Percentiles rank a stretch among this genome's conserved stretches.
Conservation (phyloP, 2,888 invertebrate genomes). For the Chalcosyrphus nemorum region DNA sequence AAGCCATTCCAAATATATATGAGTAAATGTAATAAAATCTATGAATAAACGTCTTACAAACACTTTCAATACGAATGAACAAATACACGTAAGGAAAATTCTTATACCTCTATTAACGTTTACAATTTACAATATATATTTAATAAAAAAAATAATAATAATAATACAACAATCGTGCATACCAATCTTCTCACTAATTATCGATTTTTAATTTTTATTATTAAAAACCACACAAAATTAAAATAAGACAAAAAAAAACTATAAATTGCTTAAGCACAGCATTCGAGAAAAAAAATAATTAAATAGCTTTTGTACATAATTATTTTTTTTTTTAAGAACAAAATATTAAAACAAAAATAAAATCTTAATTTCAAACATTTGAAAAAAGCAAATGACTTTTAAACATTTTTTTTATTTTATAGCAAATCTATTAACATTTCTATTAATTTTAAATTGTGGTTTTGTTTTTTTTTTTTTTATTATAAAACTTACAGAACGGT, state of each 20-base stretch:
- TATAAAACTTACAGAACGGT: slow-evolving; percentile 86
- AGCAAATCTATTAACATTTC: background rate
- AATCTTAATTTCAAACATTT: background rate
- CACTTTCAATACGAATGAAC: slow-evolving; percentile 3
- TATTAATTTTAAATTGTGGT: slow-evolving; percentile 2
- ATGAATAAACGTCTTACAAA: slow-evolving; percentile 1
- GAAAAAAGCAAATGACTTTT: slow-evolving; percentile 17
- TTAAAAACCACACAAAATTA: slow-evolving; percentile 8
- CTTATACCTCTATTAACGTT: background rate
- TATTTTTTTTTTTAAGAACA: background rate
- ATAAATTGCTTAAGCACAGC: background rate
- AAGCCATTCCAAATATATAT: slow-evolving; percentile 25
- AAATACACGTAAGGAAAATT: background rate
- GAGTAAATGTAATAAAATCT: background rate
- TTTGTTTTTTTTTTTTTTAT: slow-evolving; percentile 5
- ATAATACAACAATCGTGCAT: slow-evolving; percentile 9
- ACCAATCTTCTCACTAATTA: slow-evolving; percentile 4
- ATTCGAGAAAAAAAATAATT: background rate
- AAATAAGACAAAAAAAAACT: slow-evolving; percentile 8
- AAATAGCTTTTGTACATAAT: background rate
- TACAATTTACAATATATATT: background rate
- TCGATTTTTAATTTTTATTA: background rate
- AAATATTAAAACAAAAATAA: background rate
- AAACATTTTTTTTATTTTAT: background rate
- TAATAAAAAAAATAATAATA: slow-evolving; percentile 1